Percentiles rank a stretch among this genome's conserved stretches.
Evolutionary conservation across 2,888 invertebrate genomes (phyloP).

Genomic region (Entomobrya multifasciata): DNA sequence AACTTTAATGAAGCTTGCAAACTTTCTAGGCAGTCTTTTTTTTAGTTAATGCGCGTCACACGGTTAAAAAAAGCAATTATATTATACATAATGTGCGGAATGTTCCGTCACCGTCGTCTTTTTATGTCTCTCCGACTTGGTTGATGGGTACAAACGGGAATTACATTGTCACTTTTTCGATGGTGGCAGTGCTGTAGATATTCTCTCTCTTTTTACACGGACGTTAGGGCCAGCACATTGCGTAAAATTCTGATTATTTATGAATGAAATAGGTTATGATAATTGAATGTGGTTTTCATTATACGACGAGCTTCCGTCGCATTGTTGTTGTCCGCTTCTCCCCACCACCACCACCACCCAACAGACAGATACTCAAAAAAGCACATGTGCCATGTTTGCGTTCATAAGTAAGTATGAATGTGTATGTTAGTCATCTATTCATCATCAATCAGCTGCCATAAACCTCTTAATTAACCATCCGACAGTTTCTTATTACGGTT

Average conservation of each 20-base stretch:
- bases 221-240: conserved; percentile 65
- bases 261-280: conserved; percentile 70
- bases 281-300: conserved; percentile 72
- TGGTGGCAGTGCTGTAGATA: conserved; percentile 52
- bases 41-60: conserved; percentile 42
- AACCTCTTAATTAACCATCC: conserved; percentile 75
- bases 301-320: conserved; percentile 64
- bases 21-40: conserved; percentile 22
- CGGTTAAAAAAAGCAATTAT: conserved; percentile 51
- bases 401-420: conserved; percentile 6
- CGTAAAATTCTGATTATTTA: conserved; percentile 72
- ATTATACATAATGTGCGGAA: conserved; percentile 54
- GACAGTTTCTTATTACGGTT: conserved; percentile 74
- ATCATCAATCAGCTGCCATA: conserved; percentile 75
- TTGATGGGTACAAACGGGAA: conserved; percentile 56
- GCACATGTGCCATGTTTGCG: background rate
- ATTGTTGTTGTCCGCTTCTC: conserved; percentile 56
- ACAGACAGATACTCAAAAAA: background rate
- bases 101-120: conserved; percentile 35
- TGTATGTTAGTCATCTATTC: conserved; percentile 68
- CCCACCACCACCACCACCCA: background rate
- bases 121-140: background rate
- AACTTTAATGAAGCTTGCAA: conserved; percentile 63
- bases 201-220: conserved; percentile 68
- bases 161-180: conserved; percentile 68